A percentile compares a stretch with the other conserved stretches of the same genome.
phyloP scores from a whole-genome alignment of 2,113 vertebrate species.

The Anhinga anhinga region DNA sequence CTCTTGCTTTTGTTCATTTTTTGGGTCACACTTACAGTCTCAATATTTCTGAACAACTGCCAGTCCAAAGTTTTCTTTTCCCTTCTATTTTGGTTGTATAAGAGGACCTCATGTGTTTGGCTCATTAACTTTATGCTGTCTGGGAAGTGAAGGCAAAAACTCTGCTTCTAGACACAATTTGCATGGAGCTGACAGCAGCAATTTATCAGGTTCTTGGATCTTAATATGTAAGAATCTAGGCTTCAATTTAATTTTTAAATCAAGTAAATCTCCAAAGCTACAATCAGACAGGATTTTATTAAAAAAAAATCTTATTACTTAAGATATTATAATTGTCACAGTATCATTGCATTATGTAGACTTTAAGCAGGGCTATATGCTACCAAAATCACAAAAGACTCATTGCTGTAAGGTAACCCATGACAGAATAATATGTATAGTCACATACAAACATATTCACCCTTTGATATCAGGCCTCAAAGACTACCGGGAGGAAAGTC shows the following conservation, averaged over 20 bases:
- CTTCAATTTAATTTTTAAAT: not conserved
- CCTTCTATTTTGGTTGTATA: not conserved
- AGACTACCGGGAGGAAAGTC: not conserved
- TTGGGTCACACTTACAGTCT: not conserved
- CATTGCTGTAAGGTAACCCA: not conserved
- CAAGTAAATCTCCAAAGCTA: not conserved
- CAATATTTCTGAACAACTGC: not conserved
- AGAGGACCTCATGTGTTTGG: not conserved
- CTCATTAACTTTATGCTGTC: slow-evolving; percentile 48
- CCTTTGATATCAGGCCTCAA: not conserved
- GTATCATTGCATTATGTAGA: not conserved
- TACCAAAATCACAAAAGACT: not conserved
- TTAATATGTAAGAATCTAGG: not conserved
- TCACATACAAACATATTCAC: not conserved
- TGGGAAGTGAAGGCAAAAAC: not conserved
- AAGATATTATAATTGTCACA: not conserved
- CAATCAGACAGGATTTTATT: not conserved
- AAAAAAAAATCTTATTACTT: not conserved
- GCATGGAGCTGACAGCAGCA: slow-evolving; percentile 8
- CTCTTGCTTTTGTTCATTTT: not conserved
- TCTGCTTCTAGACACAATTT: slow-evolving; percentile 24
- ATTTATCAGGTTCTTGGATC: slow-evolving; percentile 6
- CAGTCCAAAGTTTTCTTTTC: not conserved
- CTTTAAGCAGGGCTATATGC: not conserved
- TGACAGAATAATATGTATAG: not conserved